These are phyloP conservation scores for Apaloderma vittatum DNA, from an alignment of 2,113 vertebrate genomes.

Conservation along the genomic window DNA sequence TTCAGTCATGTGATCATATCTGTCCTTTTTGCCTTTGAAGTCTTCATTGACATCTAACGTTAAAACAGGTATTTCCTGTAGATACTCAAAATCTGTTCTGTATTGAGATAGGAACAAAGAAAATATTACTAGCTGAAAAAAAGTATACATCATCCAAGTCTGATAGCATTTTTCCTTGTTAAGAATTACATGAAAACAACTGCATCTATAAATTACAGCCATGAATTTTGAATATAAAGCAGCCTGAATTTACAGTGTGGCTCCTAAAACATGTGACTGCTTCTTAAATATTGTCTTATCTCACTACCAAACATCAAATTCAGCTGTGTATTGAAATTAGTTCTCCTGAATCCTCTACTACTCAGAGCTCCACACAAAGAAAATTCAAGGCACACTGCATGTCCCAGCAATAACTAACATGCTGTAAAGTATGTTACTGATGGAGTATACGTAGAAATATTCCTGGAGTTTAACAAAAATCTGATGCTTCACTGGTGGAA, in stretches of 20 bases:
- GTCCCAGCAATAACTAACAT: accelerated
- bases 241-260: not conserved
- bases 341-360: not conserved
- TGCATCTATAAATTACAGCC: not conserved
- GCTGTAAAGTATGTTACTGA: not conserved
- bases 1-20: conserved; percentile 85
- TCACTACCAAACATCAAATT: not conserved
- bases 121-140: not conserved
- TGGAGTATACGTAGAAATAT: accelerated
- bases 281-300: not conserved
- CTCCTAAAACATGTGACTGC: not conserved
- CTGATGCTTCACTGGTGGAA: not conserved
- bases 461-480: not conserved
- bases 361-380: not conserved
- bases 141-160: not conserved
- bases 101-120: not conserved
- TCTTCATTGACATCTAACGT: conserved; percentile 91
- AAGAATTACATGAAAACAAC: not conserved
- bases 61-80: conserved; percentile 87
- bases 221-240: not conserved
- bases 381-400: accelerated
- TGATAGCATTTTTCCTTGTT: not conserved
- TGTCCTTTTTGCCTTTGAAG: conserved; percentile 82
- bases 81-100: conserved; percentile 90
- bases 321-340: accelerated